Base-by-base conservation (phyloP, 1,140 invertebrate genomes). In the Marisa cornuarietis region DNA sequence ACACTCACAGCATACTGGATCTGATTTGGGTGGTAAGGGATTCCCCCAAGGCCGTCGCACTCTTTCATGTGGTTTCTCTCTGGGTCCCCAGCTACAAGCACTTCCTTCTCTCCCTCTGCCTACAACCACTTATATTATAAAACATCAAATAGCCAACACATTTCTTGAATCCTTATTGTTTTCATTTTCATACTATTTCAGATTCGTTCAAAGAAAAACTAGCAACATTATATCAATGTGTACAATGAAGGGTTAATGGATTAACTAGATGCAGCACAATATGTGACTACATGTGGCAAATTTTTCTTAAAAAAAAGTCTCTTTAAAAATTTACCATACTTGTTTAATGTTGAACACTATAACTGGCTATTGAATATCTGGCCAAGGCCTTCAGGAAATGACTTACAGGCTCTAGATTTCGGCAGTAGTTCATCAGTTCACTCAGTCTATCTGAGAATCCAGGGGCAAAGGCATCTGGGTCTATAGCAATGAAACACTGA, bases 401-500 rank as follows among this genome's bases (percentile, higher is more conserved):
- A 83, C 84, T 85, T 85, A 88, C 87, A 22, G 85, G 83, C 72
- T 85, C 74, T 8, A 85, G 69, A 52, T 77, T 78, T 58, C 86
- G 72, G 54, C 85, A 85, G 52, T 82, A 83, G 71, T 90, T 83
- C 84, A 93, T 92, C 74, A 94, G 85, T 63, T 94, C 92, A 58
- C 93, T 91, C 85, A 98, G 90, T 73, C 97, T 93, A 8, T 94
- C 94, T 78, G 94, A 92, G 85, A 98, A 97, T 10, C 95, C 95
- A 0, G 94, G 93, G 1, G 94, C 95, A 91, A 99, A 98, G 84
- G 92, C 94, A 11, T 93, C 91, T 0, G 96, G 96, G 92, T 98
- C 93, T 16, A 99, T 93, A 0, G 96, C 96, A 54, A 98, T 93
- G 89, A 98, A 99, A 86, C 96, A 96, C 78, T 98, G 97, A 0